Percentiles rank a stretch among this genome's conserved stretches.
phyloP scores from a whole-genome alignment of 1,140 invertebrate species.

The Drosophila rufa region DNA sequence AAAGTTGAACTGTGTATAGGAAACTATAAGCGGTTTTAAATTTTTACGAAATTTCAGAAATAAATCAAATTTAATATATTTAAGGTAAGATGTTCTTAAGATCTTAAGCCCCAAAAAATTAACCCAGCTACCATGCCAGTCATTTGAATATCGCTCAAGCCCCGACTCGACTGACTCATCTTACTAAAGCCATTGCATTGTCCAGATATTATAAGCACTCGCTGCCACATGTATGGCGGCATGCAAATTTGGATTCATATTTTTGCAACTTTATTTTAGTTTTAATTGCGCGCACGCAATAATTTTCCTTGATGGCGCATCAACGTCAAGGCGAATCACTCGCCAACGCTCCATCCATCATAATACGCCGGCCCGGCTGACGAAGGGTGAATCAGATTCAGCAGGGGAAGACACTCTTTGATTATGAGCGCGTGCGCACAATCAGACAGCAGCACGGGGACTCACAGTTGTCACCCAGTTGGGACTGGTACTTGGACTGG shows the following conservation, averaged over 20 bases:
- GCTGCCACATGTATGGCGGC: constrained; percentile 5
- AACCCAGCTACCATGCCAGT: too few species aligned
- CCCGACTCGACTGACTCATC: constrained; percentile 27
- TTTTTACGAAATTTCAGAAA: too few species aligned
- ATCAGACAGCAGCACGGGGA: constrained; percentile 49
- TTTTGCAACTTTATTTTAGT: constrained; percentile 77
- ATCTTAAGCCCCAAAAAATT: not conserved
- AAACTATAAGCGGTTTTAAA: too few species aligned
- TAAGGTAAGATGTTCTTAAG: not conserved
- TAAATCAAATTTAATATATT: not conserved
- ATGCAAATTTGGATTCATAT: constrained; percentile 52
- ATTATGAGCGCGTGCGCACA: constrained; percentile 81
- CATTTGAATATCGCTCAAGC: not conserved
- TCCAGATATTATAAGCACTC: constrained; percentile 22
- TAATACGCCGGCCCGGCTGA: constrained; percentile 43
- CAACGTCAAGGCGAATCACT: constrained; percentile 79
- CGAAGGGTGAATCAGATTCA: constrained; percentile 6
- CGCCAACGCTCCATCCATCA: constrained; percentile 76
- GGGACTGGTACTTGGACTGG: constrained; percentile 1
- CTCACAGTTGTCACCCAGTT: constrained; percentile 33
- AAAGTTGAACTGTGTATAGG: not conserved
- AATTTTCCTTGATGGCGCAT: constrained; percentile 82
- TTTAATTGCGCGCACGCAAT: constrained; percentile 81
- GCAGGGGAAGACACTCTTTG: constrained; percentile 56
- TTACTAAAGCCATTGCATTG: constrained; percentile 35